A percentile compares a stretch with the other conserved stretches of the same genome.
Conservation (phyloP, 2,888 invertebrate genomes). For the Cheilosia scutellata region DNA sequence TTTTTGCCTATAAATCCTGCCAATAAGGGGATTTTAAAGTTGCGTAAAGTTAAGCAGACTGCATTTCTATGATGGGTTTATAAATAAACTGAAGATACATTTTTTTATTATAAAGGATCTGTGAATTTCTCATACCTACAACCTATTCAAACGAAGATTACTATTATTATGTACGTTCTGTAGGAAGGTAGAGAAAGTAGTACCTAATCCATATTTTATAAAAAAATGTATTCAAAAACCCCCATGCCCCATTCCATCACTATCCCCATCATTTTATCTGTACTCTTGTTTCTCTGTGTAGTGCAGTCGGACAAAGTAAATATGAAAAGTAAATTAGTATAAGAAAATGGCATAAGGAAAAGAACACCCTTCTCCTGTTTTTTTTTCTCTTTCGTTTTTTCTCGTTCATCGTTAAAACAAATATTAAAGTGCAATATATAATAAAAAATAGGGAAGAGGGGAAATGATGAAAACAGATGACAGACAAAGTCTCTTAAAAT, state of each 20-base stretch:
- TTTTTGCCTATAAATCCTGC: too few species aligned
- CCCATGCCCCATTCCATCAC: conserved; percentile 56
- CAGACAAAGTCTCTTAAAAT: conserved; percentile 47
- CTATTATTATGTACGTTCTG: too few species aligned
- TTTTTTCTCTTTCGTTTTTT: background rate
- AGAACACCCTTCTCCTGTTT: conserved; percentile 4
- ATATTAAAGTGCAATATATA: conserved; percentile 2
- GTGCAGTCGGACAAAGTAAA: conserved; percentile 66
- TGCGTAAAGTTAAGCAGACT: too few species aligned
- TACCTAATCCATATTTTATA: too few species aligned
- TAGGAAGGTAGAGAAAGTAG: too few species aligned
- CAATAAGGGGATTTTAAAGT: too few species aligned
- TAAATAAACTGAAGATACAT: too few species aligned
- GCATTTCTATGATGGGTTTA: too few species aligned
- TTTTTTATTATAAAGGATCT: too few species aligned
- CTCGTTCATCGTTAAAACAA: background rate
- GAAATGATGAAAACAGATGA: conserved; percentile 61
- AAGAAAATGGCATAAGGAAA: conserved; percentile 19
- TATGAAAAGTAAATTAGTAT: conserved; percentile 57
- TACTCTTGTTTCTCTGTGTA: conserved; percentile 10
- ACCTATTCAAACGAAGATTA: too few species aligned
- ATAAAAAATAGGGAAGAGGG: conserved; percentile 26
- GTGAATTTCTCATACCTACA: too few species aligned
- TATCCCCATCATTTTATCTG: conserved; percentile 32
- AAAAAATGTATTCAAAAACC: conserved; percentile 29